Evolutionary conservation across 2,888 invertebrate genomes (phyloP).

Genomic region (Baronia brevicornis): DNA sequence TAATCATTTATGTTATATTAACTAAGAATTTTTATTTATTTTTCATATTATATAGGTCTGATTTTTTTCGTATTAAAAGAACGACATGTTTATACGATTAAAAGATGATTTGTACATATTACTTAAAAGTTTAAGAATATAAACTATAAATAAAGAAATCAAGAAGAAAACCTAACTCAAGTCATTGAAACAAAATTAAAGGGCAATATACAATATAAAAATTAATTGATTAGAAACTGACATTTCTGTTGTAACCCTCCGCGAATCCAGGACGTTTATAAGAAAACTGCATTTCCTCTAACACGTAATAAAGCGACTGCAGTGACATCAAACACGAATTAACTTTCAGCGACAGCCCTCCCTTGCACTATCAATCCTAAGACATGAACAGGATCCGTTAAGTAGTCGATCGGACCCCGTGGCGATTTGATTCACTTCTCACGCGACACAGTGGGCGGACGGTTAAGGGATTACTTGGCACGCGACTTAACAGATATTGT

Average conservation of each 20-base stretch:
- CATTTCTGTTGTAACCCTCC: constrained; percentile 16
- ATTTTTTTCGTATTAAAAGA: too few relatives aligned
- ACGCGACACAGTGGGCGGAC: constrained; percentile 56
- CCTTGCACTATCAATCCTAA: constrained; percentile 60
- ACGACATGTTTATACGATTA: too few relatives aligned
- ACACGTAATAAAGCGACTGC: constrained; percentile 57
- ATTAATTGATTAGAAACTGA: neutral
- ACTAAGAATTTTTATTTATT: too few relatives aligned
- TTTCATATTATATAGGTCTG: too few relatives aligned
- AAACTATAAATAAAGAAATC: too few relatives aligned
- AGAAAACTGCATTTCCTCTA: constrained; percentile 56
- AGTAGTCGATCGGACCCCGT: constrained; percentile 64
- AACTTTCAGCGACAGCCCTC: constrained; percentile 62
- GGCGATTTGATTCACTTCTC: constrained; percentile 69
- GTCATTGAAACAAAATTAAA: constrained; percentile 10
- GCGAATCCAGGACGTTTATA: constrained; percentile 26
- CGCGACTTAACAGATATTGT: constrained; percentile 71
- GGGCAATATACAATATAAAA: neutral
- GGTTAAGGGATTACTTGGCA: constrained; percentile 64
- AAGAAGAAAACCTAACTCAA: too few relatives aligned
- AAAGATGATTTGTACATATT: too few relatives aligned
- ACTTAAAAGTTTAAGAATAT: too few relatives aligned
- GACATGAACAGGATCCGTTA: constrained; percentile 61
- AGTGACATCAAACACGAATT: constrained; percentile 71
- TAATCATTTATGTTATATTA: neutral